Evolutionary conservation across 2,797 vertebrate genomes (phyloP), one percentile per base, ranked within the genome.

Genomic region (Psittacula echo): DNA sequence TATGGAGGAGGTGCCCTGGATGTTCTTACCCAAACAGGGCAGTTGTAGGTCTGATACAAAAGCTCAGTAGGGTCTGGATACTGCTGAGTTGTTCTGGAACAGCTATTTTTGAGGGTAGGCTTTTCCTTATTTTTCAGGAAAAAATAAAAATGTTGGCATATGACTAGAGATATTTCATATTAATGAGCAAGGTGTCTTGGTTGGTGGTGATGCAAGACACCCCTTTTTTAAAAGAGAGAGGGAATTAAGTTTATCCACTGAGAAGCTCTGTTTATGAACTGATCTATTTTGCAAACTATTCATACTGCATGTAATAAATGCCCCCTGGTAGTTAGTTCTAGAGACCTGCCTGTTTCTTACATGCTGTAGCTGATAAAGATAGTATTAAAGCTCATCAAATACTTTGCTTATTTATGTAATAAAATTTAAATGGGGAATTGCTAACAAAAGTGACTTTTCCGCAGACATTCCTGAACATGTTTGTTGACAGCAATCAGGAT

Each of bases 401-500:
- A 60, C 22, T 60, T 7, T 48, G n/a, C 60, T 89, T 3, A 13
- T 83, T 95, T 79, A 32, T 44, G 20, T 58, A 48, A 58, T 75
- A 50, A 56, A 45, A 42, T 62, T 41, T 76, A 74, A 79, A 50
- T 21, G 20, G 23, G 24, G 67, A 61, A 32, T 51, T 75, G 39
- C 58, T 96, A 75, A 96, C 75, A 78, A 41, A 77, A 65, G 19
- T 92, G 27, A 82, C 96, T 42, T 96, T 85, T 94, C 81, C 85
- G 30, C 97, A 99, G 99, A 99, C 99, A 2, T 99, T 99, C 97
- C 98, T 99, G 94, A 99, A 99, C 98, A 99, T 99, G 99, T 99
- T 99, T 97, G 99, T 99, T 77, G 99, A 99, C 97, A 99, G 99
- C 97, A 99, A 99, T 97, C 99, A 99, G 97, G 99, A 99, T 76